Evolutionary conservation across 1,140 invertebrate genomes (phyloP), one percentile per base, ranked within the genome.

Genomic region (Saxidomus purpurata): DNA sequence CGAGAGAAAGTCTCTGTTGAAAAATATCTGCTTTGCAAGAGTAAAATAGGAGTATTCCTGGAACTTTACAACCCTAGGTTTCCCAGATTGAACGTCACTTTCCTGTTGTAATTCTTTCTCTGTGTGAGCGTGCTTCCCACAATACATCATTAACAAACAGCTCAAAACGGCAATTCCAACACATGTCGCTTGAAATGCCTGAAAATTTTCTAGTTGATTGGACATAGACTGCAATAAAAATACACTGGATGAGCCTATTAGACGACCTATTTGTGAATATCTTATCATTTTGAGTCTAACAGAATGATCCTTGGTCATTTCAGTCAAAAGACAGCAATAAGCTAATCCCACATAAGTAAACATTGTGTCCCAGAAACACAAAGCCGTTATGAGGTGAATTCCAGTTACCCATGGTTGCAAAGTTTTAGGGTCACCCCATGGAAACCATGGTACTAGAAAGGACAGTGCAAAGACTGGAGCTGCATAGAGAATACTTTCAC

Each of bases 291-390:
- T 87, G 3, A 96, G 90, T 47, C 96, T 92, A 49, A 94, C 92
- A 25, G 92, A 74, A 8, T 94, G 91, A 28, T 94, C 92, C 6
- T 88, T 81, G 1, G 95, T 95, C 17, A 95, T 93, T 84, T 96
- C 96, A 0, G 96, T 94, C 77, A 95, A 96, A 13, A 96, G 89
- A 49, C 94, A 94, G 86, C 95, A 95, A 77, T 93, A 89, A 11
- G 96, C 95, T 22, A 96, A 91, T 28, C 95, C 93, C n/a, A 95
- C 92, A 87, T 94, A 96, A 74, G 96, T 96, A 89, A 94, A 96
- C 88, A 96, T 93, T 11, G 96, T 95, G 90, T 96, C 96, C 90
- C 96, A 96, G 17, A 96, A 93, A 90, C 95, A 96, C 11, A 96
- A 88, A 0, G 95, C 90, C n/a, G 95, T 79, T 17, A 96, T 95